phyloP scores from a whole-genome alignment of 1,140 invertebrate species.

The Drosophila kepulauana region DNA sequence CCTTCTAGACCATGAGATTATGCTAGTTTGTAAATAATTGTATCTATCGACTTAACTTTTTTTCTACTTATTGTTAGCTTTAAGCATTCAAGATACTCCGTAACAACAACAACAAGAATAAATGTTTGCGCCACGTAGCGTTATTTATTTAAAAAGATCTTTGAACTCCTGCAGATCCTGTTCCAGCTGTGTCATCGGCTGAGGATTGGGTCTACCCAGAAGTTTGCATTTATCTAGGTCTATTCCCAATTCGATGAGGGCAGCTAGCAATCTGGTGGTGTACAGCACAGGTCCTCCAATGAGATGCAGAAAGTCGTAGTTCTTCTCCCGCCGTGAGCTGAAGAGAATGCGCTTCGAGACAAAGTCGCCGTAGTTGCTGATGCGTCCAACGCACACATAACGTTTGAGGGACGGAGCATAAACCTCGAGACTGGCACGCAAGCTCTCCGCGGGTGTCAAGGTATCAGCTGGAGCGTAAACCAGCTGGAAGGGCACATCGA shows the following conservation, averaged over 20 bases:
- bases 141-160: slow-evolving; percentile 75
- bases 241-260: slow-evolving; percentile 86
- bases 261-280: slow-evolving; percentile 87
- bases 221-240: slow-evolving; percentile 44
- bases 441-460: slow-evolving; percentile 86
- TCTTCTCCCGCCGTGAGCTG: slow-evolving; percentile 85
- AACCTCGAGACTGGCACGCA: slow-evolving; percentile 87
- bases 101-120: slow-evolving; percentile 29
- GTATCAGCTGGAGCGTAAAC: slow-evolving; percentile 85
- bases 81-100: slow-evolving; percentile 40
- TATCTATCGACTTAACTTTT: slow-evolving; percentile 64
- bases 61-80: slow-evolving; percentile 67
- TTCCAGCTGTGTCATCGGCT: slow-evolving; percentile 13
- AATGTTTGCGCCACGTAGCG: slow-evolving; percentile 25
- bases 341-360: slow-evolving; percentile 89
- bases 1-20: slow-evolving; percentile 65
- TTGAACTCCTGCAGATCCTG: slow-evolving; percentile 68
- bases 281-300: slow-evolving; percentile 88
- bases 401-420: slow-evolving; percentile 86
- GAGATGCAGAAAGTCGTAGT: slow-evolving; percentile 86
- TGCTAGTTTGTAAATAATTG: slow-evolving; percentile 76
- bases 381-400: slow-evolving; percentile 88
- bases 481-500: slow-evolving; percentile 87
- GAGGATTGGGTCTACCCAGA: slow-evolving; percentile 14
- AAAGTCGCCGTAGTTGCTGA: slow-evolving; percentile 87